Conservation (phyloP, 2,113 vertebrate species). For the Poecile atricapillus region DNA sequence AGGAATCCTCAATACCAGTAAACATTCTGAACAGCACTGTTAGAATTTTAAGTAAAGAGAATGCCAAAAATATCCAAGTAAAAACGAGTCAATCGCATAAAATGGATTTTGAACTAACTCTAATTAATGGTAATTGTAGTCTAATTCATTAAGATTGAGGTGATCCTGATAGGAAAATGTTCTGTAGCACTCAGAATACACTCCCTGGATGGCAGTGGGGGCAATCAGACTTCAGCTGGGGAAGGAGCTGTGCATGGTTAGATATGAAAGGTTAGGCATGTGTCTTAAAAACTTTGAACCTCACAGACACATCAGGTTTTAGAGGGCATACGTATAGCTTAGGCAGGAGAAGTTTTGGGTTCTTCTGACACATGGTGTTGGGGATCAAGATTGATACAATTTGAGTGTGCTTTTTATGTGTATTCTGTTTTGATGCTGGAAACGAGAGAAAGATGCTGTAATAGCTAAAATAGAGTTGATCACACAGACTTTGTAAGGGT, state of each 20-base stretch:
- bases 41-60: background rate
- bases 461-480: background rate
- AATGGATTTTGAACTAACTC: background rate
- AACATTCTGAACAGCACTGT: background rate
- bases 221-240: background rate
- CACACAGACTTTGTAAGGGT: accelerated
- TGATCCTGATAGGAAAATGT: background rate
- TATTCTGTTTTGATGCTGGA: background rate
- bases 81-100: background rate
- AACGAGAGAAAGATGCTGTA: background rate
- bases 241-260: background rate
- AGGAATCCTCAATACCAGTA: background rate
- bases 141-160: background rate
- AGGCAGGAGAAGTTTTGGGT: background rate
- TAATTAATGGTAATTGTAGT: background rate
- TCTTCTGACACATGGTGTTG: background rate
- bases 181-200: background rate
- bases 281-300: background rate
- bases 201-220: background rate
- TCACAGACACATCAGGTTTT: background rate
- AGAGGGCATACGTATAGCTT: background rate
- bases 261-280: background rate
- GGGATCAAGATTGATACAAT: background rate
- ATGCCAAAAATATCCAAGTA: background rate
- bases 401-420: background rate